Evolutionary conservation across 2,888 invertebrate genomes (phyloP).

Genomic region (Strigamia transsilvanica): DNA sequence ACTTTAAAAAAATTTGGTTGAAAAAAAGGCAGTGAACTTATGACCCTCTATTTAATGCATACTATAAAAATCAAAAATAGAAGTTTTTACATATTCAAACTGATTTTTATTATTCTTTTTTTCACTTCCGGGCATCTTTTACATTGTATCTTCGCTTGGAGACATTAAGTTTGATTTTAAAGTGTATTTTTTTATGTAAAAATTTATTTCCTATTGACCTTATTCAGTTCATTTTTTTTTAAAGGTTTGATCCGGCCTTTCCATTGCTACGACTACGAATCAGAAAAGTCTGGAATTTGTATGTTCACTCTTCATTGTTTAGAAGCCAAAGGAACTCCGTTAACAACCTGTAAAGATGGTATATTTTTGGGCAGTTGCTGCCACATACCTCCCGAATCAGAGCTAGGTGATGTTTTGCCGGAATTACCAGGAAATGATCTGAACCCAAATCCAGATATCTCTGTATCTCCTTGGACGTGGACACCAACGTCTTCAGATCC

Average conservation of each 20-base stretch:
- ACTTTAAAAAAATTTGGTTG: not conserved
- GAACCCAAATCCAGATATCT: not conserved
- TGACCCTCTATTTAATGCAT: not conserved
- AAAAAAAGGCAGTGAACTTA: not conserved
- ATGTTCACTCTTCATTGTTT: slow-evolving; percentile 95
- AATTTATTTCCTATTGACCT: not conserved
- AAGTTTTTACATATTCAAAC: not conserved
- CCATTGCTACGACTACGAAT: slow-evolving; percentile 83
- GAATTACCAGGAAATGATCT: slow-evolving; percentile 60
- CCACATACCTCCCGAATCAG: slow-evolving; percentile 67
- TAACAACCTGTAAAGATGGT: slow-evolving; percentile 91
- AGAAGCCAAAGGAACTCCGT: slow-evolving; percentile 87
- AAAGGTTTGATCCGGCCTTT: slow-evolving; percentile 75
- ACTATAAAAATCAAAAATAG: not conserved
- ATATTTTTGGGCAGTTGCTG: slow-evolving; percentile 95
- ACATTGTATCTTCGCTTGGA: too few relatives aligned
- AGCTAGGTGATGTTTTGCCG: slow-evolving; percentile 58
- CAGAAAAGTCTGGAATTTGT: slow-evolving; percentile 82
- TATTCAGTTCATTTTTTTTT: not conserved
- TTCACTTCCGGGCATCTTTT: too few relatives aligned
- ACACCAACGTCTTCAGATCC: not conserved
- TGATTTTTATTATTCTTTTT: not conserved
- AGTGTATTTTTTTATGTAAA: not conserved
- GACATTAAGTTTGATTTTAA: not conserved
- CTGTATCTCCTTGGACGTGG: not conserved